Evolutionary conservation across 2,888 invertebrate genomes (phyloP), one percentile per base, ranked within the genome.

Genomic region (Protonemura montana): DNA sequence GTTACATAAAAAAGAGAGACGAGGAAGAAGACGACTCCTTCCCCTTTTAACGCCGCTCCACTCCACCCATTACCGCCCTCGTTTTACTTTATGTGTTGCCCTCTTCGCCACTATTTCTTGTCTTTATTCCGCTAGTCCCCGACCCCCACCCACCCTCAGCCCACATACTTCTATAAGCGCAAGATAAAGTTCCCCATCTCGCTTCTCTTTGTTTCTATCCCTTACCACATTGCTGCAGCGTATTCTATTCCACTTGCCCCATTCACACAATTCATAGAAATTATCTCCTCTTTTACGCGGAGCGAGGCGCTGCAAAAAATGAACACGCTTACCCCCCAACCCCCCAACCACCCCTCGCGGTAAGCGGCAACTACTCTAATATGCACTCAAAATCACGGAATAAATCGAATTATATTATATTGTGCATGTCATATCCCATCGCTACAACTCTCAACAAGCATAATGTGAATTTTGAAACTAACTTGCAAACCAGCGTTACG

Each of bases 191-290:
- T 87, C 86, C 10, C 84, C 76, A 27, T 2, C 81, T 81, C n/a
- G 6, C 28, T 29, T 29, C 76, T 59, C 81, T 85, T 41, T 85
- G 27, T 78, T 84, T 76, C 59, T 76, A 59, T 76, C 16, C 59
- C 76, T 84, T 82, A 41, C 25, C 59, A 13, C 59, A n/a, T n/a
- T 59, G 59, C 59, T 59, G 59, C 59, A 59, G 59, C 13, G 35
- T n/a, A 42, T 83, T 83, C 42, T 80, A 80, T 80, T 42, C 35
- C 80, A 77, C 87, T 85, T 82, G 85, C 85, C 82, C 83, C 85
- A 85, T 87, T 81, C 87, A 83, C 87, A 86, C 87, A 86, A 87
- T 87, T 87, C 87, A 87, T 78, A 85, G 85, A 87, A 87, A 87
- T 87, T 87, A 87, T 87, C 87, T 87, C 86, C 42, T 87, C 86